A percentile compares a stretch with the other conserved stretches of the same genome.
Evolutionary conservation across 2,888 invertebrate species (phyloP).

Genomic region (Ophion ventricosus): DNA sequence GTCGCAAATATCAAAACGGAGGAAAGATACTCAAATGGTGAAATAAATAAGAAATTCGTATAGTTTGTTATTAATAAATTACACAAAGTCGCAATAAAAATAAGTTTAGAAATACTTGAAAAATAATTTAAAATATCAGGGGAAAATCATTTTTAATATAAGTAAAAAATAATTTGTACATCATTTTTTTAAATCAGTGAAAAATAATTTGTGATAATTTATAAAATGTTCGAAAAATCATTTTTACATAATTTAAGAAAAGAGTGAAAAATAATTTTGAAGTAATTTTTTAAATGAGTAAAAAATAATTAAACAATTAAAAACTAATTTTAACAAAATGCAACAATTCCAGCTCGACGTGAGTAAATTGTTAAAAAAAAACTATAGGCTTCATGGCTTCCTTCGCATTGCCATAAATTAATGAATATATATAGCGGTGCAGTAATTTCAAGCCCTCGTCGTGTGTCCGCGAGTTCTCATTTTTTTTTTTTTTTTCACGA

Average conservation of each 20-base stretch:
- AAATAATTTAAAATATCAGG: too few species aligned
- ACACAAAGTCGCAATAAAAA: background rate
- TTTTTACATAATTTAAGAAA: too few species aligned
- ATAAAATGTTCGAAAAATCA: too few species aligned
- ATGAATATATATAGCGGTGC: background rate
- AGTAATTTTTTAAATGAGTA: background rate
- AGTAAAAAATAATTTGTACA: background rate
- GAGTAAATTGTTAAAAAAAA: background rate
- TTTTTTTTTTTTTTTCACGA: constrained; percentile 7
- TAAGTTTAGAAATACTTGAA: too few species aligned
- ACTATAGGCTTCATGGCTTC: background rate
- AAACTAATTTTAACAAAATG: background rate
- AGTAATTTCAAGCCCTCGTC: constrained; percentile 1
- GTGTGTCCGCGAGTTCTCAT: background rate
- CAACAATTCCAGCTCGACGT: background rate
- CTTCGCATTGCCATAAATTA: background rate
- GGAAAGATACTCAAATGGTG: background rate
- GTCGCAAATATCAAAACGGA: background rate
- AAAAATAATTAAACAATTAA: background rate
- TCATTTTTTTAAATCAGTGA: background rate
- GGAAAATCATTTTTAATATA: too few species aligned
- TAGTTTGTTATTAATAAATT: background rate
- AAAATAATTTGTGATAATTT: too few species aligned
- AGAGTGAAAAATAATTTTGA: background rate
- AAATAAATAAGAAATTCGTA: background rate